Percentiles rank a stretch among this genome's conserved stretches.
Conservation (phyloP, 2,888 invertebrate species). For the Leptarthrus brevirostris region DNA sequence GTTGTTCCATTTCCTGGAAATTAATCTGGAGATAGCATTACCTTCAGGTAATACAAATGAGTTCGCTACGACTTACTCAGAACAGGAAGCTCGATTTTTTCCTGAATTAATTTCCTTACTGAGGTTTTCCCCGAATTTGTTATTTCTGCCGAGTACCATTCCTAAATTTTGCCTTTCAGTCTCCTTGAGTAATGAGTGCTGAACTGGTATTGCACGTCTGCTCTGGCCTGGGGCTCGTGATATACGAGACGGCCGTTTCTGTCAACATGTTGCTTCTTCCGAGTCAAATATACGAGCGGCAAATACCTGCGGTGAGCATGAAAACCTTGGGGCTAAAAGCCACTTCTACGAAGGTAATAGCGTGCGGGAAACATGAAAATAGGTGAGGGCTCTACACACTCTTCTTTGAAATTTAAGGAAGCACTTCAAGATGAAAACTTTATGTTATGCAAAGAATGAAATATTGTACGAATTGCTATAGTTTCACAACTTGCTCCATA, state of each 20-base stretch:
- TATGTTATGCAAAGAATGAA: background rate
- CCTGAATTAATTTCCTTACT: background rate
- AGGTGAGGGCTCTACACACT: background rate
- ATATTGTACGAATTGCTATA: background rate
- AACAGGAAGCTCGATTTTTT: background rate
- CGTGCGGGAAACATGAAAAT: background rate
- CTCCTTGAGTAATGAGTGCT: background rate
- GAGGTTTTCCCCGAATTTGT: background rate
- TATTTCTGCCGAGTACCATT: background rate
- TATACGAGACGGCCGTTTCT: background rate
- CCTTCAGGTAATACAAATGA: background rate
- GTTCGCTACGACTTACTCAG: background rate
- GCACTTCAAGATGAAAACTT: background rate
- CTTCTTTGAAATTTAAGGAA: background rate
- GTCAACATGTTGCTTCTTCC: background rate
- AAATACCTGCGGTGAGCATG: background rate
- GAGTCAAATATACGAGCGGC: background rate
- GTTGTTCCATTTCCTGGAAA: slow-evolving; percentile 25
- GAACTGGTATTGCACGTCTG: background rate
- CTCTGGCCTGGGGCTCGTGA: background rate
- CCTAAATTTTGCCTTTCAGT: background rate
- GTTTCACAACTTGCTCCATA: background rate
- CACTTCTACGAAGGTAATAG: background rate
- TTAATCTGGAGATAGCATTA: slow-evolving; percentile 13
- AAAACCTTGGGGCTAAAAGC: background rate